These are phyloP conservation scores for Mustela lutreola DNA, from an alignment of 2,113 vertebrate genomes.

Conservation along the genomic window DNA sequence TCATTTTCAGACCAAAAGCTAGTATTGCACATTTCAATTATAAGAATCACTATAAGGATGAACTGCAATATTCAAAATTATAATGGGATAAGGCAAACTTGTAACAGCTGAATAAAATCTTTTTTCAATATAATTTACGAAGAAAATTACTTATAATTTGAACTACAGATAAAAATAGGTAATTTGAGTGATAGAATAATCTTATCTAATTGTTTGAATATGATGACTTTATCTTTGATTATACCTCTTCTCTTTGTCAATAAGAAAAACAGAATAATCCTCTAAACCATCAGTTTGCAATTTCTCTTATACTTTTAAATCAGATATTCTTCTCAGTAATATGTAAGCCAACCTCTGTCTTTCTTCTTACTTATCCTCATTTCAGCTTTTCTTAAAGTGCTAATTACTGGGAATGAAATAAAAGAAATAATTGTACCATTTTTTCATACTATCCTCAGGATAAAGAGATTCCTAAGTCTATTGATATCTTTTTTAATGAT, in stretches of 20 bases:
- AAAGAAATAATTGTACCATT: slow-evolving; percentile 57
- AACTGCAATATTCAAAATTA: not conserved
- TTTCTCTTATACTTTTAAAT: slow-evolving; percentile 33
- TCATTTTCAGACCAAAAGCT: not conserved
- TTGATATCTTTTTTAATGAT: not conserved
- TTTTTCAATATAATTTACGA: slow-evolving; percentile 43
- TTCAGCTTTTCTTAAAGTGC: not conserved
- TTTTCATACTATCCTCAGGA: not conserved
- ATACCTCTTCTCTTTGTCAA: slow-evolving; percentile 55
- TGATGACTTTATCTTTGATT: slow-evolving; percentile 53
- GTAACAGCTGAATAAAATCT: not conserved
- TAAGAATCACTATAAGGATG: not conserved
- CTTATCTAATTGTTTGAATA: slow-evolving; percentile 17
- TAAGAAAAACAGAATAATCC: slow-evolving; percentile 46
- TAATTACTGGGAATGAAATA: slow-evolving; percentile 61
- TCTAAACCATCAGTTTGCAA: not conserved
- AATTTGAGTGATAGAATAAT: slow-evolving; percentile 3
- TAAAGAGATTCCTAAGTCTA: slow-evolving; percentile 21
- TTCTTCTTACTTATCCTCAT: slow-evolving; percentile 17
- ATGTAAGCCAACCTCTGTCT: not conserved
- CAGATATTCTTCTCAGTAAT: slow-evolving; percentile 39
- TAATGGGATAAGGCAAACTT: not conserved
- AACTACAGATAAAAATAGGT: slow-evolving; percentile 7
- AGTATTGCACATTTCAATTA: not conserved
- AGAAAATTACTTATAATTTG: slow-evolving; percentile 17